These are phyloP conservation scores for Nannospalax galili DNA, from an alignment of 2,113 vertebrate species.

Conservation along the genomic window DNA sequence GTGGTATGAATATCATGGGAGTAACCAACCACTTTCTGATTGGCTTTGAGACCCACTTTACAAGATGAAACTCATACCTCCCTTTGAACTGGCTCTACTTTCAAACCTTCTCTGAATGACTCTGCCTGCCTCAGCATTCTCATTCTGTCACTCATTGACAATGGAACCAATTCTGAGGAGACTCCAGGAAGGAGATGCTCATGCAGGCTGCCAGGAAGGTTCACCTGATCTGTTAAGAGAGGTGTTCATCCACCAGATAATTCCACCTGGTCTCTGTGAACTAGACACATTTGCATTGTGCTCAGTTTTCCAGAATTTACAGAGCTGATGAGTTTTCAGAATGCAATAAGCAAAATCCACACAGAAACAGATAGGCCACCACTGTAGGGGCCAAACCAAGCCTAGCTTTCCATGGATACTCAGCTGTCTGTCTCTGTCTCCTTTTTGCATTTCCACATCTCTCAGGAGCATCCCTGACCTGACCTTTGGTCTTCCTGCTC, in stretches of 20 bases:
- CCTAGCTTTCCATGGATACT: rapidly evolving
- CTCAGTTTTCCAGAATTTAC: background rate
- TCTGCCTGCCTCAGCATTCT: too few species aligned
- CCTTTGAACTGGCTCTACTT: too few species aligned
- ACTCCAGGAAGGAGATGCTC: background rate
- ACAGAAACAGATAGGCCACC: background rate
- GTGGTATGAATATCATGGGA: too few species aligned
- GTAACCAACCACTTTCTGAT: too few species aligned
- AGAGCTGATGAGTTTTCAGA: background rate
- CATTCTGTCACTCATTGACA: background rate
- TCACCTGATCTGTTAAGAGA: background rate
- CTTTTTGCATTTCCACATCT: background rate
- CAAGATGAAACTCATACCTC: too few species aligned
- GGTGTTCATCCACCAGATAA: background rate
- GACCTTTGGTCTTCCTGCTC: background rate
- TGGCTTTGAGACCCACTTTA: too few species aligned
- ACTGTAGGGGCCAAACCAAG: background rate
- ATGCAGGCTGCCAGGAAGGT: background rate
- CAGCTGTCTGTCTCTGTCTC: background rate
- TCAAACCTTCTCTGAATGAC: too few species aligned
- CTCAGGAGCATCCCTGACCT: background rate
- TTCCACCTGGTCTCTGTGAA: background rate
- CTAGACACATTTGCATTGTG: background rate
- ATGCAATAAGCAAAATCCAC: background rate
- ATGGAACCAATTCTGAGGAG: background rate